Evolutionary conservation across 2,888 invertebrate genomes (phyloP), one percentile per base, ranked within the genome.

Genomic region (Strigamia transsilvanica): DNA sequence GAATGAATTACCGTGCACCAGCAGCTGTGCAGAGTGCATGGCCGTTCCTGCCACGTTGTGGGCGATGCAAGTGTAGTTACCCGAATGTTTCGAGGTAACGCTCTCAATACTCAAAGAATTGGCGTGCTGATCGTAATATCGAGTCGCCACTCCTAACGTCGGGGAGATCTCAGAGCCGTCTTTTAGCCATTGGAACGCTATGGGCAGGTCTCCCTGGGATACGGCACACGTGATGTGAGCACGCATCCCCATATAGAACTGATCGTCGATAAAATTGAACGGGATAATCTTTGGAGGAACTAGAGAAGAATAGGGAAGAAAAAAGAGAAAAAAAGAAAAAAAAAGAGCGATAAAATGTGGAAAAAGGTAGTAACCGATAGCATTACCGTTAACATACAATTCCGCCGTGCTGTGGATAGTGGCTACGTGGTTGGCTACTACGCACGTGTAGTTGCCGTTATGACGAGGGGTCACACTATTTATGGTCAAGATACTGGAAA

Each of bases 321-420:
- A 79, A 82, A 82, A 73, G 73, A 82, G 82, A 77, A 78, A 82
- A 81, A 82, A 81, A 81, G 66, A 78, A 78, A 82, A 46, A 78
- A 78, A 82, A 82, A 81, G 41, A 81, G 78, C 56, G 79, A 78
- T 78, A 78, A 80, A 82, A 51, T 79, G 82, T 51, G 41, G 61
- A 61, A 82, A 82, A 82, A 82, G 38, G 51, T 18, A 42, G 81
- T 82, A 82, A 82, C 82, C 82, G 82, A 82, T 82, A 82, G 77
- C 93, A 93, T 92, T 93, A 93, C 93, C 93, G 93, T 93, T 93
- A 88, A 93, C 93, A 91, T 92, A 93, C 87, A 93, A 92, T 89
- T 91, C 91, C 90, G 93, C 93, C 89, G 93, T 93, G 91, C 92
- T 93, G 90, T 93, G 92, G 89, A 93, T 92, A 90, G 93, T 92